phyloP scores from a whole-genome alignment of 1,140 invertebrate species.

The Caenorhabditis remanei region DNA sequence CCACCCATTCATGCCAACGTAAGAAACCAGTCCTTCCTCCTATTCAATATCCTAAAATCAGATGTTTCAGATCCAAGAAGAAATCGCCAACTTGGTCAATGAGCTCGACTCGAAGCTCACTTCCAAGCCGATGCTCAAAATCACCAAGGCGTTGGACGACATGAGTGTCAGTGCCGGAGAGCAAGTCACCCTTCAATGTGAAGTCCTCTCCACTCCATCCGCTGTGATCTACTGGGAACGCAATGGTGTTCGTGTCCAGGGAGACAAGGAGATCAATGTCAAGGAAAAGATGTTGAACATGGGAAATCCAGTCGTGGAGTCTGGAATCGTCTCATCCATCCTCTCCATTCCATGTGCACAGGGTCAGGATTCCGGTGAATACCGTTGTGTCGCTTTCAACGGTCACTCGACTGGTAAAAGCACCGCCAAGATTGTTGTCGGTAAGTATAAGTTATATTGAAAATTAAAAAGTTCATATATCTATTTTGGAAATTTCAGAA shows the following conservation, averaged over 20 bases:
- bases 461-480: not conserved
- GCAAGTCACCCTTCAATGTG: not conserved
- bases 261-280: not conserved
- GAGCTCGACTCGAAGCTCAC: not conserved
- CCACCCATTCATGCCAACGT: not conserved
- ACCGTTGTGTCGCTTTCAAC: conserved; percentile 55
- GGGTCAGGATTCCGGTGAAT: not conserved
- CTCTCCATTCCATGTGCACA: conserved; percentile 45
- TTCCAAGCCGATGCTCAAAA: not conserved
- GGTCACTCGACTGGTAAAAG: conserved; percentile 19
- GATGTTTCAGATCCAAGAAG: not conserved
- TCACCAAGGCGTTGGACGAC: not conserved
- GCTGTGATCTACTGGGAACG: not conserved
- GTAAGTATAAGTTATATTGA: conserved; percentile 34
- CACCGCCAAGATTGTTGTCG: conserved; percentile 24
- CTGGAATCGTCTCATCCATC: not conserved
- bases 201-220: not conserved
- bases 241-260: conserved; percentile 35
- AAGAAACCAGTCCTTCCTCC: not conserved
- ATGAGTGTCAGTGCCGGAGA: not conserved
- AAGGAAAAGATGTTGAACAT: conserved; percentile 39
- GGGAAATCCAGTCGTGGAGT: not conserved
- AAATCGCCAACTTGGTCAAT: not conserved
- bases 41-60: not conserved
- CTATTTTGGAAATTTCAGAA: not conserved